A percentile compares a stretch with the other conserved stretches of the same genome.
Evolutionary conservation across 2,888 invertebrate species (phyloP).

Genomic region (Lacanobia oleracea): DNA sequence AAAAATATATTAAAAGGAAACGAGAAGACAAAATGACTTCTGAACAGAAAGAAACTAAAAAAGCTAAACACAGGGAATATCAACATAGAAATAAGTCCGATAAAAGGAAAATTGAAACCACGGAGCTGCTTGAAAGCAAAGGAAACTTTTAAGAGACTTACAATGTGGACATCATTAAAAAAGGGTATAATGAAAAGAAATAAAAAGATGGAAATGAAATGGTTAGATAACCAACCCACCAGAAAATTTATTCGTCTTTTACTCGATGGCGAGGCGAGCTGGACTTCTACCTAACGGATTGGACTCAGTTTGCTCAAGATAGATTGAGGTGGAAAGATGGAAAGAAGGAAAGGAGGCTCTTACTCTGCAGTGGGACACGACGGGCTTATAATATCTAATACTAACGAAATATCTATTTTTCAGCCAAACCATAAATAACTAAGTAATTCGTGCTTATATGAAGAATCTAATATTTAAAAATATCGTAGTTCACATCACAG

Average conservation of each 20-base stretch:
- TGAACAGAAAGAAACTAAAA: slow-evolving; percentile 63
- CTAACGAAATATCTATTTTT: too few species aligned
- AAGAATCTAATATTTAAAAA: too few species aligned
- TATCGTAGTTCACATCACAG: too few species aligned
- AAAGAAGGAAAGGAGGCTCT: too few species aligned
- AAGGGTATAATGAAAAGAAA: too few species aligned
- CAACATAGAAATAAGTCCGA: slow-evolving; percentile 43
- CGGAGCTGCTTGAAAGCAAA: not conserved
- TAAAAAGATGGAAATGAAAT: not conserved
- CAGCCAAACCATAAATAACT: not conserved
- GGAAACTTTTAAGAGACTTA: not conserved
- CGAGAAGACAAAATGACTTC: slow-evolving; percentile 61
- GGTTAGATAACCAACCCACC: not conserved
- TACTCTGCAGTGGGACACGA: too few species aligned
- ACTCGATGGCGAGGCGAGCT: too few species aligned
- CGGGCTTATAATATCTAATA: too few species aligned
- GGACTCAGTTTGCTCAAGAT: too few species aligned
- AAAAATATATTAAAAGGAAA: slow-evolving; percentile 65
- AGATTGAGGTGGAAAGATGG: too few species aligned
- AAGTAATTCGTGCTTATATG: not conserved
- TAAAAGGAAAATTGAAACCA: not conserved
- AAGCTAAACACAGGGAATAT: slow-evolving; percentile 62
- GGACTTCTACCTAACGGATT: too few species aligned
- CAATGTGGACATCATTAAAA: too few species aligned
- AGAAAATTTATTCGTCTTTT: not conserved